These are phyloP conservation scores for Capitulum mitella DNA, from an alignment of 2,888 invertebrate species.

Conservation along the genomic window DNA sequence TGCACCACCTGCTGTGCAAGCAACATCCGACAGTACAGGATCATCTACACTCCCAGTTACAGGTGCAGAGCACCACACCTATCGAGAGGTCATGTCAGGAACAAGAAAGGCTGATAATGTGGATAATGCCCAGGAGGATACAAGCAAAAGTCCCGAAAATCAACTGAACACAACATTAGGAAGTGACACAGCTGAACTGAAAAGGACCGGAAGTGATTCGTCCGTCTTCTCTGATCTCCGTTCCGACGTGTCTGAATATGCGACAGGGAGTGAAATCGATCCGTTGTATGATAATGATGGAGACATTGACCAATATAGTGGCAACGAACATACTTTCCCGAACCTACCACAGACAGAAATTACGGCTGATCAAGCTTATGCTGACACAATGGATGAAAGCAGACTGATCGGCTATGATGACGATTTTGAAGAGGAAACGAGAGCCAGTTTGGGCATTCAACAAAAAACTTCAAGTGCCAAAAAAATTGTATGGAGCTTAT, in stretches of 20 bases:
- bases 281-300: not conserved
- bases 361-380: too few species aligned
- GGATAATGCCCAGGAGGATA: too few species aligned
- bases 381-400: too few species aligned
- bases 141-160: too few species aligned
- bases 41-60: too few species aligned
- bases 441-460: not conserved
- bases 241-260: not conserved
- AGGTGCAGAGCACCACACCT: too few species aligned
- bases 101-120: not conserved
- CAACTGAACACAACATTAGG: too few species aligned
- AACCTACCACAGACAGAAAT: too few species aligned
- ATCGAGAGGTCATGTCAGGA: not conserved
- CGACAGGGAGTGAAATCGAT: not conserved
- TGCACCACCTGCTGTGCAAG: too few species aligned
- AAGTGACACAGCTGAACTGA: not conserved
- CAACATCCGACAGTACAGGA: too few species aligned
- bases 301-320: not conserved
- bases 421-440: not conserved
- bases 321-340: too few species aligned
- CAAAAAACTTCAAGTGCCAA: not conserved
- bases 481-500: not conserved
- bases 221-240: not conserved
- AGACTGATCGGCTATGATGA: too few species aligned
- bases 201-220: not conserved